Conservation (phyloP, 37 sponge, comb jelly and placozoan genomes). For the Beroe forskalii region DNA sequence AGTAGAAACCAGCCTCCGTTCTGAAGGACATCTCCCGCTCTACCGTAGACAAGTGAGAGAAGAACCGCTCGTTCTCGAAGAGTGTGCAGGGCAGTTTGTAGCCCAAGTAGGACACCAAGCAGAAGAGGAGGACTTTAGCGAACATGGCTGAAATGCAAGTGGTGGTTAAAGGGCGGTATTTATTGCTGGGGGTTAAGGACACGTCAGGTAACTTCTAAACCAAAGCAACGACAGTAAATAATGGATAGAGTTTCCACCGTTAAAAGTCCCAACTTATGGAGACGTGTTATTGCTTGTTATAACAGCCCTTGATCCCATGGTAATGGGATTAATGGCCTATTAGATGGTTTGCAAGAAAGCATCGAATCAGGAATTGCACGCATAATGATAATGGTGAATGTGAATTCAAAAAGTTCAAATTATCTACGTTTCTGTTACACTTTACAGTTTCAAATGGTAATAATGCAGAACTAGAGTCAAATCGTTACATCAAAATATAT, state of each 20-base stretch:
- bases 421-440: no score
- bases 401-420: no score
- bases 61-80: conserved; percentile 93
- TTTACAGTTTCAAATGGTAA: no score
- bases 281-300: not conserved
- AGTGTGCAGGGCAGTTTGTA: conserved; percentile 67
- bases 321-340: no score
- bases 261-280: no score
- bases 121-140: not conserved
- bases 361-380: no score
- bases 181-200: no score
- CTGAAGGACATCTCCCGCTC: conserved; percentile 93
- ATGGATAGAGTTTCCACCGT: not conserved
- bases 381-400: no score
- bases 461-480: no score
- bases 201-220: not conserved
- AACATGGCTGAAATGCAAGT: not conserved
- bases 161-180: not conserved
- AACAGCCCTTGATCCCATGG: no score
- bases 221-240: not conserved
- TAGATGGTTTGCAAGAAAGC: no score
- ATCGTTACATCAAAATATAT: no score
- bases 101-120: not conserved
- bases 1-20: conserved; percentile 96
- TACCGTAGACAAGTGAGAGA: conserved; percentile 85